Base-by-base conservation (phyloP, 1,140 invertebrate genomes). In the Ips nitidus region DNA sequence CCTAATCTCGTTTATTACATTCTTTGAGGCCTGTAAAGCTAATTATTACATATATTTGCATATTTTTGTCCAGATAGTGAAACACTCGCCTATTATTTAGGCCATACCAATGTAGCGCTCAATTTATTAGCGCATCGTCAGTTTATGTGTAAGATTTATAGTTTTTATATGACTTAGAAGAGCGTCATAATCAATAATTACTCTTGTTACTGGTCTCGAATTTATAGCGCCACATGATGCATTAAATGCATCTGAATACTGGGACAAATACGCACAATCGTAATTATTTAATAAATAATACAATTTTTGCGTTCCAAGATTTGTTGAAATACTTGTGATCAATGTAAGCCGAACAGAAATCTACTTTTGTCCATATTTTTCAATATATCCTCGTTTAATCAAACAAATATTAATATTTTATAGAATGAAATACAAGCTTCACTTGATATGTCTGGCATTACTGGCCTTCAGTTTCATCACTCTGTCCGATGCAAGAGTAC, bases 401-500 rank as follows among this genome's bases (percentile, higher is more conserved):
- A 22, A 22, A 0, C 22, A 22, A 22, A 22, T 22, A 45, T 7
- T 2, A 5, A 61, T 63, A 1, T 65, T 37, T 67, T 64, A 5
- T 43, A 74, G 62, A 41, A 73, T 75, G 74, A 66, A 72, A 56
- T 71, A 59, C 41, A 22, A 61, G 7, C 42, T 39, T 36, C 67
- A 45, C 41, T 7, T 73, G 22, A 22, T 22, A 22, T 22, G 22
- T 22, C 22, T 22, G 7, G 66, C 65, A 36, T 40, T 75, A 42
- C 41, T 74, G 55, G 63, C 67, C 22, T 45, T 69, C 4, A 71
- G 58, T n/a, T 39, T 75, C 36, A 41, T 69, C 4, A 47, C 66
- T 7, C 67, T 56, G 8, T 52, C 72, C 47, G 74, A 75, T 62
- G 75, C 72, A 6, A 69, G 77, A 42, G 66, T 74, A 4, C 70